Evolutionary conservation across 2,797 vertebrate species (phyloP), one percentile per base, ranked within the genome.

Genomic region (Oreonectes daqikongensis): DNA sequence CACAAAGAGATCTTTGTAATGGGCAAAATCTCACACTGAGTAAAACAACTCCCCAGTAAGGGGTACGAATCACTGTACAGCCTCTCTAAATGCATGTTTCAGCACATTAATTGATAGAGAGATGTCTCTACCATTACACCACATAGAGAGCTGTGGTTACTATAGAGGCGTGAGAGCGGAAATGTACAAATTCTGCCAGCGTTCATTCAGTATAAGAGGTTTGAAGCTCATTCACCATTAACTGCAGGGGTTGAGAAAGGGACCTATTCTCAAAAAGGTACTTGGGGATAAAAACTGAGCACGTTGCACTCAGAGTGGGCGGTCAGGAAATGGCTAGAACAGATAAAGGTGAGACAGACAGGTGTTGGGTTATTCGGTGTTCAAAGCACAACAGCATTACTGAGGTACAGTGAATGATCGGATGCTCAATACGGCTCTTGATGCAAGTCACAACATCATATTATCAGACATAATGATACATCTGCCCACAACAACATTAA

Each of bases 201-300:
- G 26, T 66, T 75, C 63, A 71, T 79, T 75, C 28, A 69, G 53
- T 22, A 75, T 53, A 75, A 67, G 32, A 67, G 53, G 35, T 44
- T 67, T 46, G 10, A 30, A 57, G 69, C 48, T 55, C 67, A 75
- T 75, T 76, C 61, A 53, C n/a, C 14, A 42, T 28, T 57, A 20
- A 72, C 35, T 71, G 53, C 24, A 67, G 42, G n/a, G 50, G 59
- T 63, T 72, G 35, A 57, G 65, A 55, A 55, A 17, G 20, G 8
- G 28, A 35, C 79, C 14, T 52, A 79, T 79, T 72, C 69, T 59
- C 72, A 65, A 18, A 52, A 72, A 72, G 48, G 55, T 68, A 50
- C 55, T 71, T 63, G 46, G 28, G 15, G 57, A 55, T 14, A 52
- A 60, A 69, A n/a, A 18, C 35, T 32, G 53, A 42, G 30, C 46